Evolutionary conservation across 53 echinoderm and acorn worm genomes (phyloP).

Genomic region (Astropecten irregularis): DNA sequence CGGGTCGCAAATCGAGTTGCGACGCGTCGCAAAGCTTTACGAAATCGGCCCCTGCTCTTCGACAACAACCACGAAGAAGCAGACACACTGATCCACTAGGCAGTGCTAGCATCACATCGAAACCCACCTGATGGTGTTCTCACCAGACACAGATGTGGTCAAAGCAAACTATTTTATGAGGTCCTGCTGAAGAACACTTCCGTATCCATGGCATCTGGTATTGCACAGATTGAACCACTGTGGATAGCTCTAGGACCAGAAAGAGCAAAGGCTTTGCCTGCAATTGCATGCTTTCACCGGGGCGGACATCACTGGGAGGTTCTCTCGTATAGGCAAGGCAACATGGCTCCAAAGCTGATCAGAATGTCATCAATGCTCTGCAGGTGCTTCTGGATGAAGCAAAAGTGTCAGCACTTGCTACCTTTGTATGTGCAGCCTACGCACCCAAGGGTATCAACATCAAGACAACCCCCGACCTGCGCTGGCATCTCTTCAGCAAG

Average conservation of each 20-base stretch:
- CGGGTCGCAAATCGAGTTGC: no score
- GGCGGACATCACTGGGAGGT: conserved; percentile 44
- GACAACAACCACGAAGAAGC: no score
- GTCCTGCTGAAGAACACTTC: conserved; percentile 29
- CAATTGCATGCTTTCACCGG: conserved; percentile 62
- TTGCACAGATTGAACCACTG: conserved; percentile 11
- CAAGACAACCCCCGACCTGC: conserved; percentile 50
- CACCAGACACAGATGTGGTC: conserved; percentile 48
- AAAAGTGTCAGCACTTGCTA: conserved; percentile 7
- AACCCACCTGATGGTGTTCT: conserved; percentile 48
- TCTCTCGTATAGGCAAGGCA: conserved; percentile 49
- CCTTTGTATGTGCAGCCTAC: conserved; percentile 47
- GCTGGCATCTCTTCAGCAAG: conserved; percentile 39
- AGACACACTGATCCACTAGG: conserved; percentile 58
- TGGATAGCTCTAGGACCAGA: conserved; percentile 43
- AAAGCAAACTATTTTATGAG: conserved; percentile 54
- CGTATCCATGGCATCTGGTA: conserved; percentile 35
- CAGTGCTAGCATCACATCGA: no score
- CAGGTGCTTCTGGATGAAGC: conserved; percentile 38
- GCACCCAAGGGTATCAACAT: conserved; percentile 39
- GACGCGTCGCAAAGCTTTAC: no score
- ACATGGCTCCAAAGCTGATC: conserved; percentile 39
- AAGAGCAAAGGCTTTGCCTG: conserved; percentile 56
- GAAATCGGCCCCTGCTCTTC: no score
- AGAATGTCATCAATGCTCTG: conserved; percentile 30